phyloP scores from a whole-genome alignment of 2,113 vertebrate genomes.

The Seriola quinqueradiata region DNA sequence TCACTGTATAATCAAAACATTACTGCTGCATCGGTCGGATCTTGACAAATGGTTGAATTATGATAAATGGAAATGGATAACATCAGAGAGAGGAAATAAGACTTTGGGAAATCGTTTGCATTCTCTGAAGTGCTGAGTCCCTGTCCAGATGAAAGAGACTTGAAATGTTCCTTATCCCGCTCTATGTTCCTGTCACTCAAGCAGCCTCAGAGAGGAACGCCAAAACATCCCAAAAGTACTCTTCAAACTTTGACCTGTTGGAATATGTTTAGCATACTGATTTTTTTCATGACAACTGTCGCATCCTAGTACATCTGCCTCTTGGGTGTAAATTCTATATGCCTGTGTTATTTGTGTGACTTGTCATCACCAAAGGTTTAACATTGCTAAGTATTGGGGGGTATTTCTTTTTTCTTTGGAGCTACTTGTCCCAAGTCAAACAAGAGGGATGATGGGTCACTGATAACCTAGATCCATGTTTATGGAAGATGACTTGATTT shows the following conservation, averaged over 20 bases:
- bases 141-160: conserved; percentile 57
- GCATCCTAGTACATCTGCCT: conserved; percentile 48
- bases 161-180: conserved; percentile 50
- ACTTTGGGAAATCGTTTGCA: conserved; percentile 49
- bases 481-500: background rate
- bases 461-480: background rate
- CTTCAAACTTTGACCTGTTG: conserved; percentile 30
- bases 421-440: background rate
- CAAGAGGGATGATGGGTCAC: background rate
- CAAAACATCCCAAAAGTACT: conserved; percentile 41
- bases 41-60: conserved; percentile 42
- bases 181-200: conserved; percentile 64
- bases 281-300: conserved; percentile 42
- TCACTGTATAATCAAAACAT: conserved; percentile 75
- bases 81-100: conserved; percentile 38
- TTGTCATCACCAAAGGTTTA: conserved; percentile 40
- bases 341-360: conserved; percentile 33
- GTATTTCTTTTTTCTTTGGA: background rate
- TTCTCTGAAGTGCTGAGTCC: conserved; percentile 41
- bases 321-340: conserved; percentile 36
- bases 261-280: conserved; percentile 52
- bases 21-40: conserved; percentile 64
- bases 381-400: background rate
- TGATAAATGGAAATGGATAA: conserved; percentile 42
- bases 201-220: conserved; percentile 47